phyloP scores from a whole-genome alignment of 2,888 invertebrate species.

The Muschampia staudingeri region DNA sequence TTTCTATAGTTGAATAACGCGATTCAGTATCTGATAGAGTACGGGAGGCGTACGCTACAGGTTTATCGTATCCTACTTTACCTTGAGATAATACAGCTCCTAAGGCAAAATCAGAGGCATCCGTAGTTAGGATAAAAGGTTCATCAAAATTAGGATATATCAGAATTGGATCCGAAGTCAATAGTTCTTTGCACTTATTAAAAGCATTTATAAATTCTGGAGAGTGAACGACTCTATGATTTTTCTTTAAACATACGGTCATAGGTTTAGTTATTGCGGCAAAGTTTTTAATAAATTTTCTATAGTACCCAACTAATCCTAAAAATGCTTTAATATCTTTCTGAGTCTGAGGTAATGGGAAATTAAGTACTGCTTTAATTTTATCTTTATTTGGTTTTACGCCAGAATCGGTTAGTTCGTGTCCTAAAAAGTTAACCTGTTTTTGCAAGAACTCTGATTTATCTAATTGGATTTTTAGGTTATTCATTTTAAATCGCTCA shows the following conservation, averaged over 20 bases:
- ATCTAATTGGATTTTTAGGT: slow-evolving; percentile 51
- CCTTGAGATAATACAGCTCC: slow-evolving; percentile 70
- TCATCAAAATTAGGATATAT: slow-evolving; percentile 75
- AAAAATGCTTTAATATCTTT: slow-evolving; percentile 69
- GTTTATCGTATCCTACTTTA: slow-evolving; percentile 67
- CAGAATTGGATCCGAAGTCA: slow-evolving; percentile 72
- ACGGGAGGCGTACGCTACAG: slow-evolving; percentile 68
- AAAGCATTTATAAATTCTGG: slow-evolving; percentile 65
- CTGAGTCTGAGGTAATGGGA: slow-evolving; percentile 66
- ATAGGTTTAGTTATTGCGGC: slow-evolving; percentile 67
- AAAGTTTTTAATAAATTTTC: slow-evolving; percentile 69
- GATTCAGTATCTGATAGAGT: slow-evolving; percentile 68
- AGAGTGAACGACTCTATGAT: slow-evolving; percentile 47
- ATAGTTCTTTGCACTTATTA: slow-evolving; percentile 70
- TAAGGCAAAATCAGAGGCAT: slow-evolving; percentile 69
- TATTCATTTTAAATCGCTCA: slow-evolving; percentile 39
- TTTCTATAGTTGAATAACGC: slow-evolving; percentile 71
- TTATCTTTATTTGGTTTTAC: slow-evolving; percentile 70
- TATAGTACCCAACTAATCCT: slow-evolving; percentile 68
- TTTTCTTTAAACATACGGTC: slow-evolving; percentile 68
- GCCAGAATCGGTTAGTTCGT: slow-evolving; percentile 55
- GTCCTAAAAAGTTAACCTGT: slow-evolving; percentile 49
- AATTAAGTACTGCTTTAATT: slow-evolving; percentile 65
- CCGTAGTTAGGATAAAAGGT: slow-evolving; percentile 68
- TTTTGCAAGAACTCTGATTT: slow-evolving; percentile 57